Evolutionary conservation across 2,113 vertebrate species (phyloP), one percentile per base, ranked within the genome.

Genomic region (Sarotherodon lohbergeri): DNA sequence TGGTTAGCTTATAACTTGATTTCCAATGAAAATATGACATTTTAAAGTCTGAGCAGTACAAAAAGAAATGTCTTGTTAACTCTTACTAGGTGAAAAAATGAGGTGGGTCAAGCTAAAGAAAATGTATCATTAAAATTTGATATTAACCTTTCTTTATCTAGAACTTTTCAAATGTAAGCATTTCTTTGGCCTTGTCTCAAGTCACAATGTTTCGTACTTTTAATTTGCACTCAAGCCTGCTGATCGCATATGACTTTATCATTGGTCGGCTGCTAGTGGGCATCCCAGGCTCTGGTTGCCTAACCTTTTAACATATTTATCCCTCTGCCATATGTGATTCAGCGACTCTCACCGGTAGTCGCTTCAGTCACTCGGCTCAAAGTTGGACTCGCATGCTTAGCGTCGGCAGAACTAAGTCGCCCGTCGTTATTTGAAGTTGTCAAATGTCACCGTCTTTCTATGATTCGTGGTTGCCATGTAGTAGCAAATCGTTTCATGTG

Each of bases 401-500:
- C 12, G 5, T 7, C 7, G 2, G 4, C 43, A 0, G 24, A 76
- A 48, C 14, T 50, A 24, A 10, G 0, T 48, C 4, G 22, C 41
- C 4, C 9, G 4, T 43, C 27, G 16, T 29, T 24, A 6, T 11
- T 48, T 46, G 14, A 73, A 73, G 41, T 76, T 19, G 71, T 12
- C 5, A 4, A 48, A 48, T 17, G 9, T 48, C 41, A 76, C 14
- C 2, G 0, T 48, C 24, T 46, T 73, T 46, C 68, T 73, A 46
- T 17, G 22, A 27, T 27, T 27, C 4, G 13, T 27, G 14, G 22
- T 9, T 27, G 68, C 41, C 22, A 46, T 0, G 8, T 17, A 43
- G 39, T 16, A 48, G 5, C 4, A 76, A 11, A 76, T 29, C 14
- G 9, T 27, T 7, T 46, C 22, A 10, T 2, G 14, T 17, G 68